Evolutionary conservation across 2,888 invertebrate species (phyloP), one percentile per base, ranked within the genome.

Genomic region (Drosophila flavopinicola): DNA sequence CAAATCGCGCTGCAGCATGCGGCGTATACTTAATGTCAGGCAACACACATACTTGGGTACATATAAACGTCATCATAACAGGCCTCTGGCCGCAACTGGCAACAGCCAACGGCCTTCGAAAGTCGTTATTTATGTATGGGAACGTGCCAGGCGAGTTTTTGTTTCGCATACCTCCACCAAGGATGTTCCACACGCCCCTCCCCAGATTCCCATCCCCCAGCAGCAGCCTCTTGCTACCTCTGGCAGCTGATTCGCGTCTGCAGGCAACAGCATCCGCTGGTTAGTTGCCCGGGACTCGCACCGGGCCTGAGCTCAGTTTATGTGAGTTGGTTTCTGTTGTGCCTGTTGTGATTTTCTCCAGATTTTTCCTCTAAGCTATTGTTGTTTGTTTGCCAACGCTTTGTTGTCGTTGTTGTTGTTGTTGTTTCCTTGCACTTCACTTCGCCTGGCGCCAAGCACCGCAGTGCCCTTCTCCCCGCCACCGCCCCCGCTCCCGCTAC

Each of bases 11-110:
- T 57, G 66, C 64, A 57, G 63, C 65, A 83, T 59, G 65, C 61
- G 78, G 76, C 76, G 82, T 87, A 82, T 87, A 87, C 87, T 85
- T 85, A 87, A 87, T 87, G 79, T 71, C 86, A 85, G 79, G 35
- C 71, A 54, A 67, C 39, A 37, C 27, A 2, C 27, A 24, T 6
- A 47, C 27, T 30, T 2, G 13, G n/a, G 11, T 15, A 25, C 7
- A 33, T 24, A 78, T 79, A 86, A 82, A 87, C 86, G 79, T 82
- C 87, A 82, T 87, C 87, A 82, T 82, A 87, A 82, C 87, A 51
- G 73, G 58, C 67, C 60, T 56, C 61, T 24, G 58, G 63, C 58
- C 44, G 20, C 42, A 78, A 56, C 79, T 68, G 58, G 20, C 35
- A 78, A 56, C 79, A 70, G 58, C 67, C 65, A 49, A 60, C 52